Percentiles rank a stretch among this genome's conserved stretches.
Evolutionary conservation across 2,113 vertebrate genomes (phyloP).

Genomic region (Nycticorax nycticorax): DNA sequence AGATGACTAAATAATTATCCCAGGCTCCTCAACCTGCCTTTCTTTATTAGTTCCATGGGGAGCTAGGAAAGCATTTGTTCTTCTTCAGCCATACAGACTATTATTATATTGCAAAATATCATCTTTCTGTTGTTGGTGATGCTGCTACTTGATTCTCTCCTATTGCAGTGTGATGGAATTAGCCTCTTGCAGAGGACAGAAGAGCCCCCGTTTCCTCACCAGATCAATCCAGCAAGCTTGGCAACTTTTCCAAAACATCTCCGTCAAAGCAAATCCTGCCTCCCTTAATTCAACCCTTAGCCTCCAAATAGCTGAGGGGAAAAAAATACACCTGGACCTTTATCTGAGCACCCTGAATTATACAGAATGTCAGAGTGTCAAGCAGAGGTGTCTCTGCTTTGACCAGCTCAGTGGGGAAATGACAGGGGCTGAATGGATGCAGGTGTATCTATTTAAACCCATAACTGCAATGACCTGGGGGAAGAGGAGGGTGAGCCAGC

Average conservation of each 20-base stretch:
- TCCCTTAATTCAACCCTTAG: neutral
- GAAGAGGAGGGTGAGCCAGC: neutral
- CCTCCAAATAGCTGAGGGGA: neutral
- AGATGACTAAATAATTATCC: constrained; percentile 78
- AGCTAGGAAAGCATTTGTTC: constrained; percentile 67
- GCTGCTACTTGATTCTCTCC: neutral
- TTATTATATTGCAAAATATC: constrained; percentile 67
- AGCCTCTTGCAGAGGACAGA: neutral
- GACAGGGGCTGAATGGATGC: neutral
- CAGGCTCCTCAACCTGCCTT: constrained; percentile 57
- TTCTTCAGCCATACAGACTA: constrained; percentile 66
- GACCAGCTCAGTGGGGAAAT: neutral
- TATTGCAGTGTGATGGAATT: neutral
- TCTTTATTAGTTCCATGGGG: constrained; percentile 73
- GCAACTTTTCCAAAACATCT: constrained; percentile 17
- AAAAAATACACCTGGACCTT: neutral
- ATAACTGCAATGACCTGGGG: neutral
- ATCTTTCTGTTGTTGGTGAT: constrained; percentile 8
- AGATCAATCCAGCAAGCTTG: neutral
- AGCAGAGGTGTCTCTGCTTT: neutral
- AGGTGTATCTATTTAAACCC: neutral
- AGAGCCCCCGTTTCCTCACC: neutral
- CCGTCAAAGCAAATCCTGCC: neutral
- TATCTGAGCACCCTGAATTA: neutral
- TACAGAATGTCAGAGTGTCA: neutral